Evolutionary conservation across 2,888 invertebrate species (phyloP), one percentile per base, ranked within the genome.

Genomic region (Lucinisca nassula): DNA sequence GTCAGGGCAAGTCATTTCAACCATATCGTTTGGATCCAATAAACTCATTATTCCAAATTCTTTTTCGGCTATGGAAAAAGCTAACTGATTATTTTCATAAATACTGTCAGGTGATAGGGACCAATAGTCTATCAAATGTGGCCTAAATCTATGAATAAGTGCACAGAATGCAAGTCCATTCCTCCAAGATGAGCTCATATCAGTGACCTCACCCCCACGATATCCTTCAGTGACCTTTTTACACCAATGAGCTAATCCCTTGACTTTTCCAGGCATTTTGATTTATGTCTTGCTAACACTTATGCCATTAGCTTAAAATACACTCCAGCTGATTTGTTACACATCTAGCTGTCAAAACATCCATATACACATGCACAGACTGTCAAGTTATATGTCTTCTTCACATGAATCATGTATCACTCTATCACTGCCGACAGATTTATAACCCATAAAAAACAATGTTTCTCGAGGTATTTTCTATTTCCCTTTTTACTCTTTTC

Each of bases 161-260:
- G 90, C 90, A 86, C 90, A 90, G 21, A 90, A 78, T 6, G 90
- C 88, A 12, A 90, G 61, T 35, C 90, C 90, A 85, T 88, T 86
- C 58, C 87, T 88, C 90, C 90, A 90, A 0, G 88, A 90, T 12
- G 86, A 80, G 10, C 88, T 88, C 88, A 90, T 88, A 38, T 90
- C 82, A 6, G 40, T 73, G 10, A 90, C 70, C 30, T 87, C 81
- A 21, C 88, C 51, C 12, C 87, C 88, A 10, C 75, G 83, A 75
- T 84, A 90, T 30, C 83, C 88, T 0, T 84, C 76, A 1, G 86
- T 87, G 37, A 90, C 86, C 51, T 87, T 90, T 30, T 76, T 61
- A 75, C 90, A 88, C 90, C 90, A 90, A 30, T 70, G 77, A 75
- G 75, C 84, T 24, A 90, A 67, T 78, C 88, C 88, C 55, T 78